Percentiles rank a stretch among this genome's conserved stretches.
Evolutionary conservation across 2,797 vertebrate species (phyloP).

Genomic region (Botia almorhae): DNA sequence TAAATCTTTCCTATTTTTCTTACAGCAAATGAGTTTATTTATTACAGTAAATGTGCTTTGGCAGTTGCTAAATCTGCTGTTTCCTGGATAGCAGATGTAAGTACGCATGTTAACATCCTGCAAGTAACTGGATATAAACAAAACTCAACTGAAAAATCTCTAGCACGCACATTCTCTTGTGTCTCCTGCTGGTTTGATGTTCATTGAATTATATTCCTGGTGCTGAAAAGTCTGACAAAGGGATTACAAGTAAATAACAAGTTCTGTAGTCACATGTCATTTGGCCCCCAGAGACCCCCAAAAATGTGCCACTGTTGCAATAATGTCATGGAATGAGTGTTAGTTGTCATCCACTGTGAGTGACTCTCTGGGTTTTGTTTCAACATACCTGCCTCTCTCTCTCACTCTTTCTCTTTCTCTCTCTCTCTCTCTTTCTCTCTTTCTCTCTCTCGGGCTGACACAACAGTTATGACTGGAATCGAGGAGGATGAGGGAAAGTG

Average conservation of each 20-base stretch:
- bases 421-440: too few species aligned
- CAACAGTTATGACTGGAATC: conserved; percentile 55
- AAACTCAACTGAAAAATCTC: neutral
- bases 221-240: conserved; percentile 29
- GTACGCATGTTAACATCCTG: neutral
- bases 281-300: conserved; percentile 11
- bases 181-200: neutral
- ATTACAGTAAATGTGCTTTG: conserved; percentile 8
- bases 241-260: conserved; percentile 12
- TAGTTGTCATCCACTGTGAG: conserved; percentile 64
- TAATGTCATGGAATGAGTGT: conserved; percentile 59
- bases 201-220: neutral
- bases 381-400: conserved; percentile 63
- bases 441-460: conserved; percentile 59
- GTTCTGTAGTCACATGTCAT: neutral
- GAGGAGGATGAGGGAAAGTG: conserved; percentile 55
- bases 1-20: neutral
- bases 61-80: conserved; percentile 30
- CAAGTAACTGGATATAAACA: conserved; percentile 16
- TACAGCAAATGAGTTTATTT: conserved; percentile 23
- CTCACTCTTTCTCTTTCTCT: too few species aligned
- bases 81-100: conserved; percentile 22
- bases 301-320: conserved; percentile 48
- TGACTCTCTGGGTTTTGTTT: conserved; percentile 58
- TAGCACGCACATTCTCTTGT: neutral